phyloP scores from a whole-genome alignment of 2,888 invertebrate species.

The Drosophila tripunctata region DNA sequence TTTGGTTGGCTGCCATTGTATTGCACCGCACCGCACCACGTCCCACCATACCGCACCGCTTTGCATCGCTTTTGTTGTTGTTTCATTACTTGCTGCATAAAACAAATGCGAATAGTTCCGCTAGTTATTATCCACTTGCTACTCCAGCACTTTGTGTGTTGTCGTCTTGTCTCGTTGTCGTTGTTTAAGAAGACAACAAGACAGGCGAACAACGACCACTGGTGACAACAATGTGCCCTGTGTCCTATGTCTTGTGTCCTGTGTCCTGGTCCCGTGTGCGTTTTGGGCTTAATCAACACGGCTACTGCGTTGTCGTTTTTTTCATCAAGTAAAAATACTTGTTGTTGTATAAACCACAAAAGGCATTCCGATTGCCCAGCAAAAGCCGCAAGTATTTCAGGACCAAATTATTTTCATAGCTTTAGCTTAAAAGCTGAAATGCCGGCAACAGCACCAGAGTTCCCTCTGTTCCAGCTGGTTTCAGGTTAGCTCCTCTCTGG shows the following conservation, averaged over 20 bases:
- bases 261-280: too few species aligned
- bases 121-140: slow-evolving; percentile 62
- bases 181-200: slow-evolving; percentile 13
- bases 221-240: slow-evolving; percentile 59
- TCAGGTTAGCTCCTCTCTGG: slow-evolving; percentile 7
- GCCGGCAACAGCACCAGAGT: slow-evolving; percentile 40
- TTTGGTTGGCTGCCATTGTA: slow-evolving; percentile 39
- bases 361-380: slow-evolving; percentile 74
- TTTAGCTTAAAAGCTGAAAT: slow-evolving; percentile 77
- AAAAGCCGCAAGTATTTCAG: slow-evolving; percentile 76
- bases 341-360: slow-evolving; percentile 62
- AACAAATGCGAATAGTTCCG: slow-evolving; percentile 75
- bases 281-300: slow-evolving; percentile 68
- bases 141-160: slow-evolving; percentile 55
- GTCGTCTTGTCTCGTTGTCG: not conserved
- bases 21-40: not conserved
- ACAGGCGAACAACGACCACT: slow-evolving; percentile 7
- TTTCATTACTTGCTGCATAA: slow-evolving; percentile 73
- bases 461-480: not conserved
- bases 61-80: slow-evolving; percentile 55
- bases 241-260: too few species aligned
- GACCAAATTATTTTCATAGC: slow-evolving; percentile 78
- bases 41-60: not conserved
- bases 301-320: slow-evolving; percentile 13
- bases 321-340: slow-evolving; percentile 7